Evolutionary conservation across 2,113 vertebrate species (phyloP).

Genomic region (Myiopsitta monachus): DNA sequence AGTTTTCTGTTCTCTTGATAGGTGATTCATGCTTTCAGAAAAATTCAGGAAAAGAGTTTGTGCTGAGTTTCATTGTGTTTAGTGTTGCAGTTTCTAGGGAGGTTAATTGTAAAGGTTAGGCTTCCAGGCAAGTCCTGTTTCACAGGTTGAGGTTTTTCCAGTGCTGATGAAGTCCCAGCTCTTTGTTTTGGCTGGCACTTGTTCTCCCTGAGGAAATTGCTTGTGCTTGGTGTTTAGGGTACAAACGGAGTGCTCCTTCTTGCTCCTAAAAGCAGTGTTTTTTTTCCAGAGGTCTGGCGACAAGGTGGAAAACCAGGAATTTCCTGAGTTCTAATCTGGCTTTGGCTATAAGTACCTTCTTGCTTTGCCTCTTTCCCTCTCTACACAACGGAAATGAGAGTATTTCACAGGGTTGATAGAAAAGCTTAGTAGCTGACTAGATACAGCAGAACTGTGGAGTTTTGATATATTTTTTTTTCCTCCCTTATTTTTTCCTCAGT

Average conservation of each 20-base stretch:
- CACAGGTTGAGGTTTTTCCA: neutral
- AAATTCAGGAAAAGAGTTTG: neutral
- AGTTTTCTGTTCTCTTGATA: neutral
- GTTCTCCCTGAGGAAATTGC: conserved; percentile 10
- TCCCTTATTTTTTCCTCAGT: conserved; percentile 59
- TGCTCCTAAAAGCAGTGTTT: neutral
- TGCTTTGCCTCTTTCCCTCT: neutral
- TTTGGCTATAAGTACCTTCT: conserved; percentile 3
- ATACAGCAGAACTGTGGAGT: neutral
- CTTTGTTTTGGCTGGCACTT: conserved; percentile 33
- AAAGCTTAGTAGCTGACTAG: neutral
- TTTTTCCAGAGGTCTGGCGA: conserved; percentile 13
- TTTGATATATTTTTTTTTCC: neutral
- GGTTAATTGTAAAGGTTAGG: conserved; percentile 27
- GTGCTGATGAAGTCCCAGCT: neutral
- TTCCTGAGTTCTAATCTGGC: conserved; percentile 57
- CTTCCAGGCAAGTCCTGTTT: conserved; percentile 4
- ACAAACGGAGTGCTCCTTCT: neutral
- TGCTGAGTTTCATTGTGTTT: neutral
- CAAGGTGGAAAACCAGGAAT: conserved; percentile 28
- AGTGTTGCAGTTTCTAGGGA: neutral
- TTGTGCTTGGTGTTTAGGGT: neutral
- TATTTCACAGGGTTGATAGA: neutral
- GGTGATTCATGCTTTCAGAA: neutral
- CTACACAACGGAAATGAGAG: neutral